A percentile compares a stretch with the other conserved stretches of the same genome.
Conservation (phyloP, 1,140 invertebrate species). For the Monomorium pharaonis region DNA sequence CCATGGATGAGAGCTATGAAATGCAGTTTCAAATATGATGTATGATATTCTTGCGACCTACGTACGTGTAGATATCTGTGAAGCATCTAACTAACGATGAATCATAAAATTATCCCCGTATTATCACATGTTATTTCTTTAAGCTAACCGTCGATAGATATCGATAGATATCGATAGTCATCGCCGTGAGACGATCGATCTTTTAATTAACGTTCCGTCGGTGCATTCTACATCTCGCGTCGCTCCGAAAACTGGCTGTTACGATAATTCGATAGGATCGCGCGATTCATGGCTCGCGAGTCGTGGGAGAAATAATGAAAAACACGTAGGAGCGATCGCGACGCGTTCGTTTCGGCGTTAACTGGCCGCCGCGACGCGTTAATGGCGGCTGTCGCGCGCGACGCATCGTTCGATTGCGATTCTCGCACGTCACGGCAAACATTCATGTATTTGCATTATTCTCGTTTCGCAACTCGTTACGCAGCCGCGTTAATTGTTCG, state of each 20-base stretch:
- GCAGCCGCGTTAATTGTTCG: background rate
- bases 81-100: background rate
- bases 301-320: background rate
- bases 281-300: background rate
- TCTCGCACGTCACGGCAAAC: background rate
- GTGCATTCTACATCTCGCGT: background rate
- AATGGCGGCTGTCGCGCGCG: background rate
- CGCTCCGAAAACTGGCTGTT: background rate
- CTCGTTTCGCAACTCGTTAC: background rate
- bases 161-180: background rate
- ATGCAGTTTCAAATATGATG: background rate
- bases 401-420: conserved; percentile 10
- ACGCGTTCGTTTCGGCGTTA: background rate
- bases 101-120: background rate
- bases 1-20: conserved; percentile 1
- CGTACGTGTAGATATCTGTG: background rate
- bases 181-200: background rate
- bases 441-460: background rate
- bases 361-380: background rate
- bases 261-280: too few relatives aligned
- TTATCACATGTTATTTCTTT: background rate
- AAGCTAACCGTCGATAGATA: too few relatives aligned
- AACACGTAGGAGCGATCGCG: background rate
- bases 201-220: background rate
- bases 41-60: background rate